Base-by-base conservation (phyloP, 2,888 invertebrate genomes). In the Lepidocyrtoides sp. region DNA sequence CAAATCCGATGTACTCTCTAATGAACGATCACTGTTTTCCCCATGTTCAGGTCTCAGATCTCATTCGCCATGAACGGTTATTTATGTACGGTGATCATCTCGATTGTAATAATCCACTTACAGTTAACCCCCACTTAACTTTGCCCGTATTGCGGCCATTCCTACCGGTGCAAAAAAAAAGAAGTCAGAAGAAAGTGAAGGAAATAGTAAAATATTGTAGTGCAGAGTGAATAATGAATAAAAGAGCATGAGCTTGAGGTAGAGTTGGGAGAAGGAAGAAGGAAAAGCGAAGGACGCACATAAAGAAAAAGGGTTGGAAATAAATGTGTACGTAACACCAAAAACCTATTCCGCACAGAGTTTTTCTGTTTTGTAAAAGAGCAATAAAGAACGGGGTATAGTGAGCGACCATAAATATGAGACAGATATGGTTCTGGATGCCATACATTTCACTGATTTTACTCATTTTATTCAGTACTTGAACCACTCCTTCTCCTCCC, bases 321-420 rank as follows among this genome's bases (percentile, higher is more conserved):
- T 32, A 32, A n/a, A 5, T 0, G 17, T 20, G 20, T 2, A 79
- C 12, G 36, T 57, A 17, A n/a, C n/a, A n/a, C 29, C 17, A 48
- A 32, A 4, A n/a, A 5, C 17, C 12, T 17, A 48, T 26, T 48
- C 75, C n/a, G 75, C 12, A 44, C 14, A 36, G 3, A 75, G 44
- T 26, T 48, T n/a, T 48, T 48, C 44, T 75, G n/a, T 81, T 57
- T 57, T 81, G 57, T 36, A 14, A 41, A 20, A 41, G 60, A 36
- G 81, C 44, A 32, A 81, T 81, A 81, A 81, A 81, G 60, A 83
- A 48, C 14, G 63, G 54, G 54, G 77, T 36, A 7, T 72, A 81
- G 57, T 48, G 66, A 83, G 66, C 44, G 60, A 8, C 32, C 83
- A 81, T 81, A 81, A 81, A 81, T 81, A 81, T n/a, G 60, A 81